phyloP scores from a whole-genome alignment of 2,797 vertebrate genomes.

The Pseudomugil gertrudae region DNA sequence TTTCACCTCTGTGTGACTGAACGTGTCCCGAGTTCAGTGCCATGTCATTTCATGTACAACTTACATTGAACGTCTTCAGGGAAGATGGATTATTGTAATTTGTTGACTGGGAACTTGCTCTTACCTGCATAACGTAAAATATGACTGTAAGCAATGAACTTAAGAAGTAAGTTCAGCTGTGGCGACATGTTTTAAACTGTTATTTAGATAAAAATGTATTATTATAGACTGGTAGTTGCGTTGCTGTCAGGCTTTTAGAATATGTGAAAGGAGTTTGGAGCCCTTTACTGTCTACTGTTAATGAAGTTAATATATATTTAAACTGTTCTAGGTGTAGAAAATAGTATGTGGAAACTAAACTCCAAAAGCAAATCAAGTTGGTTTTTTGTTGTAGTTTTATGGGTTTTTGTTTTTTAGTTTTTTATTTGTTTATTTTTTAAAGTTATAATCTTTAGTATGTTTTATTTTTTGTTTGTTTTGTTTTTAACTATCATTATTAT shows the following conservation, averaged over 20 bases:
- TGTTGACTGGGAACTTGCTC: slow-evolving; percentile 22
- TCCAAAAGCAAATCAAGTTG: slow-evolving; percentile 47
- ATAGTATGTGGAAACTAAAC: slow-evolving; percentile 62
- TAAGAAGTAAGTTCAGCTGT: slow-evolving; percentile 49
- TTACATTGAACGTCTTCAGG: slow-evolving; percentile 67
- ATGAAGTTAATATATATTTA: slow-evolving; percentile 79
- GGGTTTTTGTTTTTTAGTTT: not conserved
- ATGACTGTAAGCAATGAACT: slow-evolving; percentile 66
- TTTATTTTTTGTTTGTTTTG: not conserved
- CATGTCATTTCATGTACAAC: slow-evolving; percentile 43
- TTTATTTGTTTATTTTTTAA: not conserved
- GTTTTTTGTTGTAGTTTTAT: slow-evolving; percentile 29
- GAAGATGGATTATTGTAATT: slow-evolving; percentile 58
- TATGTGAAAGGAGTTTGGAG: slow-evolving; percentile 45
- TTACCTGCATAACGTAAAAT: slow-evolving; percentile 39
- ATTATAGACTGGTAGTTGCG: slow-evolving; percentile 63
- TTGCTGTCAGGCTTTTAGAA: slow-evolving; percentile 67
- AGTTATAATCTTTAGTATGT: slow-evolving; percentile 52
- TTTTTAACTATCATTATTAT: no score
- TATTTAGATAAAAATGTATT: slow-evolving; percentile 58
- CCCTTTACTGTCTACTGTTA: slow-evolving; percentile 60
- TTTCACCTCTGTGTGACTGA: slow-evolving; percentile 41
- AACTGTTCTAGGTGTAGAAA: slow-evolving; percentile 70
- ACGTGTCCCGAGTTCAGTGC: slow-evolving; percentile 55
- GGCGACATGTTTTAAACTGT: slow-evolving; percentile 46